Base-by-base conservation (phyloP, 64 coral and sea anemone species). In the Pocillopora damicornis region DNA sequence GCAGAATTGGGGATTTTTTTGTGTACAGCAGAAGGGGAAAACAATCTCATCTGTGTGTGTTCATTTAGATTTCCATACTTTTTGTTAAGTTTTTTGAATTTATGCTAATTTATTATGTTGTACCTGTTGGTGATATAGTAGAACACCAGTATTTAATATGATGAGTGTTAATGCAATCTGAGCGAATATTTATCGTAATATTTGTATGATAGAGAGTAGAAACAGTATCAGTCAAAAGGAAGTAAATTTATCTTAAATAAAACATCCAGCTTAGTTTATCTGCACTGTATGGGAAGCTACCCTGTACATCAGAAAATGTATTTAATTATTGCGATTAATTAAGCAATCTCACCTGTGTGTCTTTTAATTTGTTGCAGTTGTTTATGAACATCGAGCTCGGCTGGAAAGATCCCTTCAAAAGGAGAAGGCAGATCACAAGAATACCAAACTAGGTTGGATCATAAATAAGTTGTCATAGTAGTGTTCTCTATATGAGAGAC, bases 341-440 rank as follows among this genome's bases (percentile, higher is more conserved):
- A 63, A 63, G 61, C 61, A 63, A 30, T 30, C 30, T 30, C 30
- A 30, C 0, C 30, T 30, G 30, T 30, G 30, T 30, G 30, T 30
- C 30, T 30, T 30, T 30, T 30, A 30, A 23, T 79, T 79, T 22
- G 56, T 60, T 80, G 20, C 15, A 92, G 90, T 92, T 92, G 90
- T 92, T 25, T 92, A 92, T 87, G 90, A 92, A 75, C 90, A 92
- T 37, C 69, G 90, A n/a, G 90, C 90, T 57, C 75, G 75, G 45
- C 62, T 92, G 35, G 90, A 92, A 57, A 92, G 86, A 60, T 79
- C 82, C 15, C 86, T 92, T 15, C 82, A 92, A 87, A 92, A 87
- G 57, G 90, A 92, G 76, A 92, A 92, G 63, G 15, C 42, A 15
- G 90, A 92, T 13, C 90, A 92, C 83, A 92, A 92, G 75, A 87